phyloP scores from a whole-genome alignment of 2,113 vertebrate genomes.

The Poeciliopsis occidentalis region DNA sequence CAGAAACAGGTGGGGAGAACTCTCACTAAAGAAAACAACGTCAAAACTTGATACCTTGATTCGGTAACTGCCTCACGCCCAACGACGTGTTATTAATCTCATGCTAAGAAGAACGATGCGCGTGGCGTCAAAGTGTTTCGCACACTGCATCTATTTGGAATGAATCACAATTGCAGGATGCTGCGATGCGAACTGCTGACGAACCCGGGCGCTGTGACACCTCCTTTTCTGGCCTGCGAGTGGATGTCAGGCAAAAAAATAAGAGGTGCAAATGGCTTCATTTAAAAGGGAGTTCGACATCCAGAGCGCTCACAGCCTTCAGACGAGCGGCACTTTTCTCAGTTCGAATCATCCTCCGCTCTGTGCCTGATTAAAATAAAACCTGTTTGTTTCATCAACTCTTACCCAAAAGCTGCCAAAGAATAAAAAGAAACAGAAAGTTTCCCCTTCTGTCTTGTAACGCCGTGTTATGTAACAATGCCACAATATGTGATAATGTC shows the following conservation, averaged over 20 bases:
- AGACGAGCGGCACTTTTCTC: background rate
- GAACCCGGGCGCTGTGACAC: background rate
- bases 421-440: background rate
- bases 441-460: background rate
- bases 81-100: background rate
- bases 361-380: background rate
- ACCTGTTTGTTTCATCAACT: background rate
- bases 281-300: background rate
- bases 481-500: too few relatives aligned
- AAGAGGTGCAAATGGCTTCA: background rate
- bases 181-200: background rate
- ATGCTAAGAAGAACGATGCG: background rate
- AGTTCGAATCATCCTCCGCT: background rate
- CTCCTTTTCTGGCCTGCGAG: background rate
- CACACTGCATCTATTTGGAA: background rate
- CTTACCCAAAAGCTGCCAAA: background rate
- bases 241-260: background rate
- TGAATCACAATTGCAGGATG: background rate
- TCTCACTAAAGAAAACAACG: background rate
- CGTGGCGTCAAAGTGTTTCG: background rate
- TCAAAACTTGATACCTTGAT: background rate
- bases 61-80: background rate
- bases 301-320: background rate
- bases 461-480: too few relatives aligned
- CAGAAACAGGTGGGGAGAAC: background rate